These are phyloP conservation scores for Diachrysia chrysitis DNA, from an alignment of 2,888 invertebrate genomes.

Conservation along the genomic window DNA sequence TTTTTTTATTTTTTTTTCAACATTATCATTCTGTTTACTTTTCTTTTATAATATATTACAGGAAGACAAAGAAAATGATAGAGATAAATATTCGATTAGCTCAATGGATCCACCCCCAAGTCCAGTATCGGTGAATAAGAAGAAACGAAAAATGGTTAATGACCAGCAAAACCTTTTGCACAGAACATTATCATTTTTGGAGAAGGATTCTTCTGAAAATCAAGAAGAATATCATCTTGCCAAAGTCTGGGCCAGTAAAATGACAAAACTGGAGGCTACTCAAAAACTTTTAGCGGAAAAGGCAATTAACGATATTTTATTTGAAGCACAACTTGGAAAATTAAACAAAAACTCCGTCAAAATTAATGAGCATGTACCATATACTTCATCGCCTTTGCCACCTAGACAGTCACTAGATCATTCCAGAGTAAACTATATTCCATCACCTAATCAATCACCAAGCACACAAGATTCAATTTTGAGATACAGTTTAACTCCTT, in stretches of 20 bases:
- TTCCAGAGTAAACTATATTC: slow-evolving; percentile 12
- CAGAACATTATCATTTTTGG: neutral
- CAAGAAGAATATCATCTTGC: neutral
- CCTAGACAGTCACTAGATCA: slow-evolving; percentile 2
- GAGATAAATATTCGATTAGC: slow-evolving; percentile 3
- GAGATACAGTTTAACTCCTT: slow-evolving; percentile 13
- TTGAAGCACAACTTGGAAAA: slow-evolving; percentile 8
- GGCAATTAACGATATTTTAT: slow-evolving; percentile 10
- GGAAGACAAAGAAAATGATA: neutral
- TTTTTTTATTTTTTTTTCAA: neutral
- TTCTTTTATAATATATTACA: no score
- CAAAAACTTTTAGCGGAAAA: slow-evolving; percentile 9
- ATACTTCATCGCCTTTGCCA: neutral
- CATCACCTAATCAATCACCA: slow-evolving; percentile 14
- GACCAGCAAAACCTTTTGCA: slow-evolving; percentile 3
- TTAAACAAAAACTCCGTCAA: slow-evolving; percentile 5
- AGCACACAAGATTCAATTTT: slow-evolving; percentile 9
- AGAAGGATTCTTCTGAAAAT: slow-evolving; percentile 1
- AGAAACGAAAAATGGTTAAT: slow-evolving; percentile 2
- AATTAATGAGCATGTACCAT: slow-evolving; percentile 6
- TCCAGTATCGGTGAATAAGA: slow-evolving; percentile 3
- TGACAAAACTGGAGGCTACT: neutral
- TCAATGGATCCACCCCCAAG: slow-evolving; percentile 6
- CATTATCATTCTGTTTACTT: neutral
- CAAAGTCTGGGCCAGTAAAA: neutral